phyloP scores from a whole-genome alignment of 1,140 invertebrate genomes.

The Drosophila yakuba region DNA sequence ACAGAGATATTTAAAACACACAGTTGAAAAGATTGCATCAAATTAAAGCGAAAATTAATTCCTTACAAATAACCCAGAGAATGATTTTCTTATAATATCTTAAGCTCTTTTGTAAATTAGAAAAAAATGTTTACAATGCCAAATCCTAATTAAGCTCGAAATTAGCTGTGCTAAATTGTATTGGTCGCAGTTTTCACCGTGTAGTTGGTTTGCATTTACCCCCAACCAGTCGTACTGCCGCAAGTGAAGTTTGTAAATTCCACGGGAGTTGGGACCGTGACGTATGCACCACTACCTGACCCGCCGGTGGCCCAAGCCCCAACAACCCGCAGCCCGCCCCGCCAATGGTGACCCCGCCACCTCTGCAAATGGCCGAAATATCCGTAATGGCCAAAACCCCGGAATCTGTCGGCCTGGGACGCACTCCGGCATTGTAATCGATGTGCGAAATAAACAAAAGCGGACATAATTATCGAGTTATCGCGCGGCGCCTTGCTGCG shows the following conservation, averaged over 20 bases:
- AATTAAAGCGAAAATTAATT: no score
- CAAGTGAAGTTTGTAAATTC: conserved; percentile 71
- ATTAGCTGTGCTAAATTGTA: no score
- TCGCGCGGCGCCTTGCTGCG: conserved; percentile 81
- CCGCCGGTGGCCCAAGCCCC: neutral
- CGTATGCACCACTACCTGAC: conserved; percentile 52
- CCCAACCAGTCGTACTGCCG: neutral
- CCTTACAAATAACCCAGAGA: no score
- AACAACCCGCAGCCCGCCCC: neutral
- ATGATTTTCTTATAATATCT: no score
- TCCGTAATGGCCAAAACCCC: conserved; percentile 42
- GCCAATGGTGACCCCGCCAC: conserved; percentile 29
- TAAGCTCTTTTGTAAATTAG: no score
- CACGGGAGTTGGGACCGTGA: conserved; percentile 65
- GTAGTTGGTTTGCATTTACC: conserved; percentile 1
- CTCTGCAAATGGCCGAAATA: conserved; percentile 34
- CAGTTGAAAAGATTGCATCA: no score
- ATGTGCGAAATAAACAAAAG: conserved; percentile 85
- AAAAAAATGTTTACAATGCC: no score
- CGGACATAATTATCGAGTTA: conserved; percentile 85
- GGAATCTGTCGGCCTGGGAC: conserved; percentile 46
- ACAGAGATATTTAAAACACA: no score
- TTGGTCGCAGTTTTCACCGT: conserved; percentile 2
- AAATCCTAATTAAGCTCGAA: no score
- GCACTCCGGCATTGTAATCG: conserved; percentile 82